These are phyloP conservation scores for Drosophila murphyi DNA, from an alignment of 1,140 invertebrate species.

Conservation along the genomic window DNA sequence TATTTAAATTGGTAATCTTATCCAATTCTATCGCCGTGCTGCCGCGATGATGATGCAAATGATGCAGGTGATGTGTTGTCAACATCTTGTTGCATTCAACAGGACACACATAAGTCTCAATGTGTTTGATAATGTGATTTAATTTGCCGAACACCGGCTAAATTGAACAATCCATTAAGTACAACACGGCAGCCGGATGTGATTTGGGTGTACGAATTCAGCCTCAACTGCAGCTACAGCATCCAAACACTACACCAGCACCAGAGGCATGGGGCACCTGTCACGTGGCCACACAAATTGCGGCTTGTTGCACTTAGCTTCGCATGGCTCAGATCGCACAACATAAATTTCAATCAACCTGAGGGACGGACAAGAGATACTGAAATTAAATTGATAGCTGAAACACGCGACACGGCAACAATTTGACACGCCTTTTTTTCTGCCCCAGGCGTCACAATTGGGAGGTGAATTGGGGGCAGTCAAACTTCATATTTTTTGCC, in stretches of 20 bases:
- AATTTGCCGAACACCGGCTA: constrained; percentile 39
- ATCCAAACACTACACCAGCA: neutral
- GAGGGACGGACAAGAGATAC: constrained; percentile 18
- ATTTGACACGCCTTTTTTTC: constrained; percentile 49
- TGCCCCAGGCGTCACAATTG: constrained; percentile 14
- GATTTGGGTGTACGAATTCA: constrained; percentile 6
- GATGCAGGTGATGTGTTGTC: constrained; percentile 82
- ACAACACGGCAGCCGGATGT: constrained; percentile 21
- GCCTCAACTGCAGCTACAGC: constrained; percentile 6
- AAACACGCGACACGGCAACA: constrained; percentile 51
- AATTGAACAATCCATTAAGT: constrained; percentile 63
- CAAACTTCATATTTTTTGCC: constrained; percentile 10
- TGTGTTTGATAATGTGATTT: constrained; percentile 27
- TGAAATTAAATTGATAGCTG: constrained; percentile 46
- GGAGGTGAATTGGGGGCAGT: neutral
- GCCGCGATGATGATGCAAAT: constrained; percentile 80
- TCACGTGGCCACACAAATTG: constrained; percentile 35
- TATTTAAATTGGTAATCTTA: constrained; percentile 80
- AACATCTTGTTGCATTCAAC: constrained; percentile 74
- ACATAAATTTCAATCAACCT: constrained; percentile 58
- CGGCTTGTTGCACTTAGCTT: constrained; percentile 63
- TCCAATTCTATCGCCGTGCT: constrained; percentile 78
- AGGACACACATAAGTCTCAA: constrained; percentile 45
- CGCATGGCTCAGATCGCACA: constrained; percentile 65
- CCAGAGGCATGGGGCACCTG: neutral